These are phyloP conservation scores for Azorinus chamasolen DNA, from an alignment of 2,888 invertebrate genomes.

Conservation along the genomic window DNA sequence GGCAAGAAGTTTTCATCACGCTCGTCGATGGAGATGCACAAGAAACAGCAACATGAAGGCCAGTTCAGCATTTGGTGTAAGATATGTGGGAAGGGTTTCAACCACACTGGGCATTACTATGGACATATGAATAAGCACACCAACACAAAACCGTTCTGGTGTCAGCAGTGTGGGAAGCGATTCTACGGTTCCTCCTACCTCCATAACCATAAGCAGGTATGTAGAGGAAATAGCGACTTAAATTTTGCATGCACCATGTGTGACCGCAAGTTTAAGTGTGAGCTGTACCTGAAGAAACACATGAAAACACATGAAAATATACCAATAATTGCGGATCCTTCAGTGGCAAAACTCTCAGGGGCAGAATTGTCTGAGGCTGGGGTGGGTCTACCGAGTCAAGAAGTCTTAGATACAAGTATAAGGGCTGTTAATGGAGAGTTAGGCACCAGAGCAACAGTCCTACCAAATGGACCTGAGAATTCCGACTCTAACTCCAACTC, in stretches of 20 bases:
- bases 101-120: constrained; percentile 63
- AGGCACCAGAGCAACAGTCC: constrained; percentile 29
- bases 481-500: constrained; percentile 47
- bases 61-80: constrained; percentile 63
- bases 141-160: constrained; percentile 64
- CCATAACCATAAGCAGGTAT: constrained; percentile 64
- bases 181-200: constrained; percentile 63
- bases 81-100: constrained; percentile 59
- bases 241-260: constrained; percentile 48
- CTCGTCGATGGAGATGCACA: constrained; percentile 65
- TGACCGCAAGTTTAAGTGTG: constrained; percentile 61
- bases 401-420: not conserved
- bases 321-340: constrained; percentile 44
- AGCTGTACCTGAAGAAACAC: constrained; percentile 62
- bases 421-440: not conserved
- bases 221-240: constrained; percentile 52
- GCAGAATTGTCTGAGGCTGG: constrained; percentile 21
- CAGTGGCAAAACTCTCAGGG: constrained; percentile 15
- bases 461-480: constrained; percentile 42
- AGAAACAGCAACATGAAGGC: constrained; percentile 64
- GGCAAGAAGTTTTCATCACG: constrained; percentile 59
- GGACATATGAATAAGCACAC: constrained; percentile 67
- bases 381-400: constrained; percentile 2
- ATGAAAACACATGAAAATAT: constrained; percentile 58
- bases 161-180: constrained; percentile 62